Evolutionary conservation across 2,113 vertebrate species (phyloP).

Genomic region (Motacilla tschutschensis): DNA sequence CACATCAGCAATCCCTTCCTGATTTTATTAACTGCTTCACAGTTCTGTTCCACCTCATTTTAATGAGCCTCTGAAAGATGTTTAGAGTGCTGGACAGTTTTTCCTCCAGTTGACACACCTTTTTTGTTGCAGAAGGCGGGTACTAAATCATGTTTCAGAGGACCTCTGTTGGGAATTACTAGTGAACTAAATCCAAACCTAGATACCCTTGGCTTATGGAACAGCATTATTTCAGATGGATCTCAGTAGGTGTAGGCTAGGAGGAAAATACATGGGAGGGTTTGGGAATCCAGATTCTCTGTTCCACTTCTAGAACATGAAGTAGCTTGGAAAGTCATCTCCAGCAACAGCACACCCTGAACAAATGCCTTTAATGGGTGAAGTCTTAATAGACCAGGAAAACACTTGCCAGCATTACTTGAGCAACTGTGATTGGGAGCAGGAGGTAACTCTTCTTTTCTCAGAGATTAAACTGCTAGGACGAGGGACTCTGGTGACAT

Average conservation of each 20-base stretch:
- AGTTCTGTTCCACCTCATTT: neutral
- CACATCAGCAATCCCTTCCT: neutral
- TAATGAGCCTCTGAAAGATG: neutral
- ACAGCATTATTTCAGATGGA: neutral
- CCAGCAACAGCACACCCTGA: neutral
- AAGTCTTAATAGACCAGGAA: neutral
- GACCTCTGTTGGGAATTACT: neutral
- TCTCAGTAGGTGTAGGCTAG: neutral
- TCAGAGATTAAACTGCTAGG: neutral
- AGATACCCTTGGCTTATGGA: neutral
- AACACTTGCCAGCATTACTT: neutral
- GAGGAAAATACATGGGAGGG: neutral
- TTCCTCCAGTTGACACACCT: neutral
- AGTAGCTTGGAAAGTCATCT: neutral
- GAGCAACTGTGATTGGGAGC: neutral
- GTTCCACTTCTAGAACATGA: neutral
- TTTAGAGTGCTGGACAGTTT: neutral
- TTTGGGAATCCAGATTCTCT: neutral
- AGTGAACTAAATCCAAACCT: neutral
- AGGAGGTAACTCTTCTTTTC: neutral
- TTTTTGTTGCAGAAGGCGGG: neutral
- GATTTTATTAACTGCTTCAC: conserved; percentile 13
- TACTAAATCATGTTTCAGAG: conserved; percentile 7
- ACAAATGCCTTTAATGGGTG: neutral
- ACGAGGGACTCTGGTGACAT: neutral